Evolutionary conservation across 2,113 vertebrate genomes (phyloP).

Genomic region (Sceloporus tristichus): DNA sequence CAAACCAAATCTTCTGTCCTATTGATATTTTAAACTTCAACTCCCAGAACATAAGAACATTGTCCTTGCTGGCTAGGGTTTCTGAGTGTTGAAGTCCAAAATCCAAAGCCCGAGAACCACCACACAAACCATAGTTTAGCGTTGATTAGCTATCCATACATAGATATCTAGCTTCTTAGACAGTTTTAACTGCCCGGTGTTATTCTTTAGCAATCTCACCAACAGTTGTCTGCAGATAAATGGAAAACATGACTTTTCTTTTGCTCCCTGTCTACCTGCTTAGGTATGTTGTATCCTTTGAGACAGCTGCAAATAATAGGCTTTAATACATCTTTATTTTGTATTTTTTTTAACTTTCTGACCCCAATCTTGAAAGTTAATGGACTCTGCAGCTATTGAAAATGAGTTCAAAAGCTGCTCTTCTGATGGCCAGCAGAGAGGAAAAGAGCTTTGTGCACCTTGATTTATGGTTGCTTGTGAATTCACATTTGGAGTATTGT

Average conservation of each 20-base stretch:
- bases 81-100: not conserved
- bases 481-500: not conserved
- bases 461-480: not conserved
- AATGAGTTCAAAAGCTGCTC: not conserved
- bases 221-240: not conserved
- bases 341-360: not conserved
- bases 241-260: not conserved
- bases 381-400: not conserved
- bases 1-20: no score
- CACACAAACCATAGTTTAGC: not conserved
- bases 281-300: not conserved
- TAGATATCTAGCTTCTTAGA: no score
- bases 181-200: not conserved
- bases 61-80: not conserved
- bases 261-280: not conserved
- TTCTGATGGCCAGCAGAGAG: not conserved
- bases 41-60: not conserved
- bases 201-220: not conserved
- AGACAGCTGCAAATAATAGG: not conserved
- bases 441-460: not conserved
- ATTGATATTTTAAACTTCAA: not conserved
- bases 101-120: not conserved
- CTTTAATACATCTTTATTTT: not conserved
- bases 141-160: not conserved
- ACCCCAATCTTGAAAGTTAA: not conserved